A percentile compares a stretch with the other conserved stretches of the same genome.
phyloP scores from a whole-genome alignment of 2,797 vertebrate genomes.

The Micromesistius poutassou region DNA sequence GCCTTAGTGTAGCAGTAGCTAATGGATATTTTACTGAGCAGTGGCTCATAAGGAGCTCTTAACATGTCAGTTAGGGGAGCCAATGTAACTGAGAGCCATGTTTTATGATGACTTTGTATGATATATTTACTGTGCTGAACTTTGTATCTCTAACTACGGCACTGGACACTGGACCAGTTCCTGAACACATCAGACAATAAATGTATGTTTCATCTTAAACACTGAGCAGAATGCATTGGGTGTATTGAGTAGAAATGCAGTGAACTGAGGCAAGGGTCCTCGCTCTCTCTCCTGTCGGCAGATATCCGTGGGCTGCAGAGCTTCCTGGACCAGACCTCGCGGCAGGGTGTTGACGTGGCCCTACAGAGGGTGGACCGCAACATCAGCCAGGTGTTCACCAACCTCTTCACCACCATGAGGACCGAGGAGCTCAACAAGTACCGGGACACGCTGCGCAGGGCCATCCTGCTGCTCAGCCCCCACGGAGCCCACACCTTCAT shows the following conservation, averaged over 20 bases:
- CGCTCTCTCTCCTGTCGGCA: constrained; percentile 44
- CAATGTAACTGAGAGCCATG: too few species aligned
- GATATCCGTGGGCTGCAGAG: constrained; percentile 93
- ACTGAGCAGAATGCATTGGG: background rate
- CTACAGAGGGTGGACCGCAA: constrained; percentile 94
- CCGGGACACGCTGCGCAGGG: constrained; percentile 87
- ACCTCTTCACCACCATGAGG: constrained; percentile 94
- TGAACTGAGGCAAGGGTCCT: too few species aligned
- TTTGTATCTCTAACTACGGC: background rate
- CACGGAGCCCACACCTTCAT: constrained; percentile 91
- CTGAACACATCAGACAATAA: background rate
- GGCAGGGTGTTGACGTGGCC: constrained; percentile 90
- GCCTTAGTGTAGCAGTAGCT: too few species aligned
- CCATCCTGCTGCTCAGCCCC: constrained; percentile 90
- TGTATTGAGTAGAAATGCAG: too few species aligned
- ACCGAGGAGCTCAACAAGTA: constrained; percentile 95
- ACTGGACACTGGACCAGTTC: background rate
- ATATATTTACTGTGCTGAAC: too few species aligned
- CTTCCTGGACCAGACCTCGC: constrained; percentile 91
- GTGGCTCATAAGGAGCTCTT: too few species aligned
- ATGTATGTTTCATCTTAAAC: background rate
- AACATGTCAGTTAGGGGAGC: too few species aligned
- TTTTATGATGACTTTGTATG: background rate
- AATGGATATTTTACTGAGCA: too few species aligned
- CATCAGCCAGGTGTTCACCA: constrained; percentile 91